Evolutionary conservation across 2,113 vertebrate genomes (phyloP), one percentile per base, ranked within the genome.

Genomic region (Austrofundulus limnaeus): DNA sequence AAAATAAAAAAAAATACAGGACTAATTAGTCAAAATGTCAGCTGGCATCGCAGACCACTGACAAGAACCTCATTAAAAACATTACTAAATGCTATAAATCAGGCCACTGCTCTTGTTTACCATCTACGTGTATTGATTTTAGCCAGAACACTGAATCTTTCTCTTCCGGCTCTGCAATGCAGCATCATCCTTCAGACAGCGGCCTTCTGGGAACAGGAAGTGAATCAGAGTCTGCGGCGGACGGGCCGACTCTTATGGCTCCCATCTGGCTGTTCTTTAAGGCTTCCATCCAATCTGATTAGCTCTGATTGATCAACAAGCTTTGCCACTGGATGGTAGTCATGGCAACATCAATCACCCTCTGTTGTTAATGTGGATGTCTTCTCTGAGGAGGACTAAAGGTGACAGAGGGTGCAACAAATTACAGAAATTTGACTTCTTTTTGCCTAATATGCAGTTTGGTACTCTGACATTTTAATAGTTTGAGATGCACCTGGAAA

Each of bases 191-290:
- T 66, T 85, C 88, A 84, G 83, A 74, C 71, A 74, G 42, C 25
- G 24, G 81, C 78, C 83, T 87, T 83, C 80, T 89, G 87, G 87
- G 85, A 88, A 87, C 87, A 83, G 87, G 84, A 88, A 85, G 90
- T 87, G 85, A 82, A 86, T 89, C 84, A 83, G 70, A 71, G 78
- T 3, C 34, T 69, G 77, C 65, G 73, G 78, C 48, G 83, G 83
- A 83, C 83, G 82, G 83, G 65, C 74, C 47, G 61, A 78, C 80
- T 77, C 72, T 67, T 85, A 87, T 85, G 84, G 85, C 79, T 88
- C 84, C 87, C 88, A 88, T 82, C 85, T 90, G 90, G 85, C 72
- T 77, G 57, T 85, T 84, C 82, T 87, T 86, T 81, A 88, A 84
- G 80, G 76, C 81, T 84, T 70, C 62, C 71, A 70, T 86, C 84